Conservation (phyloP, 2,797 vertebrate genomes). For the Gastrophryne carolinensis region DNA sequence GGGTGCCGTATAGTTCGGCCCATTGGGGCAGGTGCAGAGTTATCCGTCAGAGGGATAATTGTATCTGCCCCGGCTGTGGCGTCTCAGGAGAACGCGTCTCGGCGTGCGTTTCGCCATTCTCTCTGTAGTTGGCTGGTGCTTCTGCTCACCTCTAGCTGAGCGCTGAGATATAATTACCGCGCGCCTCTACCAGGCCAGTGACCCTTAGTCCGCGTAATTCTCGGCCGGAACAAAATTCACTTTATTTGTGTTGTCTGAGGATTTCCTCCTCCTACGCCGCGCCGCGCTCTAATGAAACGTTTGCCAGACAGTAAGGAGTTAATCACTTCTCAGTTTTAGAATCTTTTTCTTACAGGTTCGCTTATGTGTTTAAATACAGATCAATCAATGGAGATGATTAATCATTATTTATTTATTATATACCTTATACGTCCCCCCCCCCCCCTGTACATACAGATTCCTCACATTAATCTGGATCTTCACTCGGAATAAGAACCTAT, state of each 20-base stretch:
- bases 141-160: not conserved
- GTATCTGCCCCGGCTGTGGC: constrained; percentile 2
- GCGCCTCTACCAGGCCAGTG: constrained; percentile 15
- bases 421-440: too few relatives aligned
- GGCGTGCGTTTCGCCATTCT: constrained; percentile 2
- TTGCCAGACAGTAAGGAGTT: too few relatives aligned
- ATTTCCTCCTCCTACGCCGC: too few relatives aligned
- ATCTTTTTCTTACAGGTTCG: too few relatives aligned
- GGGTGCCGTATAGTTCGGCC: constrained; percentile 28
- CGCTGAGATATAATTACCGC: constrained; percentile 31
- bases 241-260: constrained; percentile 19
- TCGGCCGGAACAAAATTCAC: not conserved
- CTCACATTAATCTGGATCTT: too few relatives aligned
- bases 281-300: too few relatives aligned
- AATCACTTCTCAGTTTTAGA: too few relatives aligned
- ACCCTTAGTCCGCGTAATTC: constrained; percentile 3
- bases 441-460: too few relatives aligned
- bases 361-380: too few relatives aligned
- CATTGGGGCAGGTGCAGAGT: constrained; percentile 12
- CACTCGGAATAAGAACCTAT: too few relatives aligned
- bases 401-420: too few relatives aligned
- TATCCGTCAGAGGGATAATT: constrained; percentile 6
- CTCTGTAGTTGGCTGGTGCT: constrained; percentile 26
- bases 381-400: too few relatives aligned
- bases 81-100: constrained; percentile 18